phyloP scores from a whole-genome alignment of 2,113 vertebrate genomes.

The Struthio camelus region DNA sequence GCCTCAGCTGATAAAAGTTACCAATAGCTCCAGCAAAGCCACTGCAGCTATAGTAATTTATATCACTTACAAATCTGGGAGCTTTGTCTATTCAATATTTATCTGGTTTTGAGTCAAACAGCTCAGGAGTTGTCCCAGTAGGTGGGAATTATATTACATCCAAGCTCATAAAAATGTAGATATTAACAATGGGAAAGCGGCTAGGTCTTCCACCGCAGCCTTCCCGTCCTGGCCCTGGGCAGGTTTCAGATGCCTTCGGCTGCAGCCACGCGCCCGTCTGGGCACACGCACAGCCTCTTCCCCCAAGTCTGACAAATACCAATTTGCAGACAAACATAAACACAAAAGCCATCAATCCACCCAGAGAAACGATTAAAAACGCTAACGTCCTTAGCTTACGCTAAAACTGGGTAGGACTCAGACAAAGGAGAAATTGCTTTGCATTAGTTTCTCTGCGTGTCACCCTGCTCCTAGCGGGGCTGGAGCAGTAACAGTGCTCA shows the following conservation, averaged over 20 bases:
- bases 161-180: neutral
- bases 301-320: neutral
- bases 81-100: no score
- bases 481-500: constrained; percentile 3
- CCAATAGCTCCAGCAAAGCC: neutral
- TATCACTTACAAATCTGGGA: neutral
- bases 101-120: no score
- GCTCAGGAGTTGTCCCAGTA: constrained; percentile 2
- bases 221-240: neutral
- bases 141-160: neutral
- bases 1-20: neutral
- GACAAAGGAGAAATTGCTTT: neutral
- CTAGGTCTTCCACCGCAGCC: neutral
- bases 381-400: neutral
- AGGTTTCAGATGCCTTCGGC: neutral
- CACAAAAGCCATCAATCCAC: neutral
- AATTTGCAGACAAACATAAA: neutral
- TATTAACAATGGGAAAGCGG: neutral
- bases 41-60: neutral
- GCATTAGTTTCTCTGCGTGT: neutral
- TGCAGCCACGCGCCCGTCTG: rapidly evolving
- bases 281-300: rapidly evolving
- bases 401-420: neutral
- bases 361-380: neutral
- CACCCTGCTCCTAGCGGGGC: neutral